Evolutionary conservation across 2,888 invertebrate genomes (phyloP).

Genomic region (Lordiphosa andalusiaca): DNA sequence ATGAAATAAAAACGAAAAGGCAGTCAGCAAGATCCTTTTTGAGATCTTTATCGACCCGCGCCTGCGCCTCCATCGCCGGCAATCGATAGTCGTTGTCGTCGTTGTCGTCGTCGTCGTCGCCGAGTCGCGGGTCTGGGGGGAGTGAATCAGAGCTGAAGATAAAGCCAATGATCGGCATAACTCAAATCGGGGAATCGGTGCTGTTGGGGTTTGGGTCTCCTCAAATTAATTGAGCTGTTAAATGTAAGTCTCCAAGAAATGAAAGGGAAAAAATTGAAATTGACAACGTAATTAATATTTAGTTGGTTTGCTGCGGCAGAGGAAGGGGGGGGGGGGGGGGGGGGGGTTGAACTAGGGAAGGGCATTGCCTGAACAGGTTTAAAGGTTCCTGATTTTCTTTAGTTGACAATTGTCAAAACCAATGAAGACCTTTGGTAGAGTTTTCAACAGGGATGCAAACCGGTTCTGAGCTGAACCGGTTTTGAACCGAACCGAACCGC

Average conservation of each 20-base stretch:
- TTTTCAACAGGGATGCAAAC: no score
- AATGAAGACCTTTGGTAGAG: no score
- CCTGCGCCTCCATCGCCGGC: constrained; percentile 31
- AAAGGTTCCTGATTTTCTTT: no score
- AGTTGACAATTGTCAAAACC: no score
- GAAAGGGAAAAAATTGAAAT: constrained; percentile 75
- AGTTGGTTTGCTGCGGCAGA: constrained; percentile 54
- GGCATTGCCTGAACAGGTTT: no score
- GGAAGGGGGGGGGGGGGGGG: no score
- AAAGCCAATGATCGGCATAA: constrained; percentile 70
- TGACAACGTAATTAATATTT: constrained; percentile 76
- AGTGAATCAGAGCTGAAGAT: constrained; percentile 69
- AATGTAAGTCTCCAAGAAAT: constrained; percentile 72
- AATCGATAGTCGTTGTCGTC: constrained; percentile 49
- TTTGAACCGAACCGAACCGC: no score
- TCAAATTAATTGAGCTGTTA: constrained; percentile 74
- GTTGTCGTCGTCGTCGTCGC: constrained; percentile 15
- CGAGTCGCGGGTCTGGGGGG: constrained; percentile 20
- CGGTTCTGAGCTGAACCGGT: no score
- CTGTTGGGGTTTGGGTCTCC: constrained; percentile 17
- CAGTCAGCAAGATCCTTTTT: constrained; percentile 77
- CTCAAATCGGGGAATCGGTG: constrained; percentile 50
- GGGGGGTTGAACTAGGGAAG: no score
- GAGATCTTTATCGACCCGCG: constrained; percentile 76
- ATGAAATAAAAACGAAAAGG: constrained; percentile 37